Conservation (phyloP, 2,888 invertebrate genomes). For the Homarus gammarus region DNA sequence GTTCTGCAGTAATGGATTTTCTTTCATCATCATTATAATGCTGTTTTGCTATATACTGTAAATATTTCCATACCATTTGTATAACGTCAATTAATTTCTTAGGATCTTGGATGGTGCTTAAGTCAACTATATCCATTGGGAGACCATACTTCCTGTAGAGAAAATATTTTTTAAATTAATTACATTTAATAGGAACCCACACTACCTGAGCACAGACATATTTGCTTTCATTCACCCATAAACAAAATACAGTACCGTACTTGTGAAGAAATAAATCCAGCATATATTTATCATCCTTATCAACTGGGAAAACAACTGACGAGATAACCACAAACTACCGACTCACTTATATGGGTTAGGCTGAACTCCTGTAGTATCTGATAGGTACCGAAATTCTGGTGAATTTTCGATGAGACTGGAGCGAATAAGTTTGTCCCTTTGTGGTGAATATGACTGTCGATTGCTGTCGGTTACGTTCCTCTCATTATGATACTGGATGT, state of each 20-base stretch:
- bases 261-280: no score
- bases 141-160: slow-evolving; percentile 59
- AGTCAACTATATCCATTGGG: slow-evolving; percentile 60
- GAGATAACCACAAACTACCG: neutral
- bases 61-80: slow-evolving; percentile 55
- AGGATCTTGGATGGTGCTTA: slow-evolving; percentile 64
- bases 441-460: slow-evolving; percentile 17
- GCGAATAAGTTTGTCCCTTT: neutral
- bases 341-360: slow-evolving; percentile 67
- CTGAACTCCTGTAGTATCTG: slow-evolving; percentile 72
- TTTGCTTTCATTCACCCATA: no score
- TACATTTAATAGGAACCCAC: no score
- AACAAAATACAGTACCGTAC: no score
- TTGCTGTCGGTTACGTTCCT: slow-evolving; percentile 40
- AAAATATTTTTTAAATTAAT: neutral
- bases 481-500: slow-evolving; percentile 10
- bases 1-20: no score
- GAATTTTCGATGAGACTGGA: neutral
- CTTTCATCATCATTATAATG: no score
- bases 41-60: no score
- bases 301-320: no score
- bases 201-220: no score
- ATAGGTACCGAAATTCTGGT: slow-evolving; percentile 74
- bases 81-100: slow-evolving; percentile 63
- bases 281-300: no score